Conservation (phyloP, 1,140 invertebrate species). For the Laupala kohalensis region DNA sequence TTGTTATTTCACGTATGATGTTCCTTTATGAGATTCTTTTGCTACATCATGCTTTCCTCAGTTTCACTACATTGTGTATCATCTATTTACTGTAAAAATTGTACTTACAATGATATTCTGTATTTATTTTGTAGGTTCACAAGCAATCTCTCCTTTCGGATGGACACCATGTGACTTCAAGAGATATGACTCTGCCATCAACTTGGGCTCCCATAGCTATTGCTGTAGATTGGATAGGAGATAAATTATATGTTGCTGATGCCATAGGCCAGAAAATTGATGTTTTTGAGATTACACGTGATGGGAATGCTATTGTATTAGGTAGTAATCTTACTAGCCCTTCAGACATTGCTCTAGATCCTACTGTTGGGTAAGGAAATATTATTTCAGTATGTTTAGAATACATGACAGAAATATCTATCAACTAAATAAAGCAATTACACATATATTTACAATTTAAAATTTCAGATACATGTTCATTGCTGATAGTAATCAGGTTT, state of each 20-base stretch:
- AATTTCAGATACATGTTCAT: conserved; percentile 65
- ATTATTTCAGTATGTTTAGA: neutral
- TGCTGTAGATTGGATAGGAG: conserved; percentile 93
- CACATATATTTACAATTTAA: neutral
- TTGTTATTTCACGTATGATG: too few species aligned
- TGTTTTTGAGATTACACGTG: conserved; percentile 75
- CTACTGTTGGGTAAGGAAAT: conserved; percentile 54
- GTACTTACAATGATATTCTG: too few species aligned
- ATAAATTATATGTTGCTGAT: conserved; percentile 93
- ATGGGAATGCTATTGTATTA: conserved; percentile 75
- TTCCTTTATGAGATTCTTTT: too few species aligned
- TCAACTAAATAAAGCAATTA: neutral
- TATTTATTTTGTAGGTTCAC: conserved; percentile 50
- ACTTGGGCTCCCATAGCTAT: conserved; percentile 79
- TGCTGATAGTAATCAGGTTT: conserved; percentile 77
- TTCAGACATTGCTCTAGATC: conserved; percentile 82
- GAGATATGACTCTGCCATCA: conserved; percentile 61
- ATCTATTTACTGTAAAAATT: too few species aligned
- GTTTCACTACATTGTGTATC: too few species aligned
- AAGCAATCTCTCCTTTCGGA: conserved; percentile 39
- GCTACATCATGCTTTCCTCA: too few species aligned
- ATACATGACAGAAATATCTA: neutral
- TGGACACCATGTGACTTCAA: conserved; percentile 27
- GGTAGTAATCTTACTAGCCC: conserved; percentile 85
- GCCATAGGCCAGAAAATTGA: conserved; percentile 85